Conservation (phyloP, 2,797 vertebrate genomes). For the Amniataba percoides region DNA sequence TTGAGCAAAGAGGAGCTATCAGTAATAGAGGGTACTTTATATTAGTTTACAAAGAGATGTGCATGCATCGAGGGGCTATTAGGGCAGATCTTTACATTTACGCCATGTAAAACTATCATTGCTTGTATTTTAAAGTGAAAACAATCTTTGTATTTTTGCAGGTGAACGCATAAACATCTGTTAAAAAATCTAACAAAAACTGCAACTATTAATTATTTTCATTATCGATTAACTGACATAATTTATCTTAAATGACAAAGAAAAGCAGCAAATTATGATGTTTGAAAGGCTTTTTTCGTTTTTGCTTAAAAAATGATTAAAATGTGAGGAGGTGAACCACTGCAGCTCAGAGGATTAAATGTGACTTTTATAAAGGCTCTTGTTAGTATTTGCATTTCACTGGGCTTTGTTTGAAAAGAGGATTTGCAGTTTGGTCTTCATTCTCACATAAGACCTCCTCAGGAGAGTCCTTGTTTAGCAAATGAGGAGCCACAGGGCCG, state of each 20-base stretch:
- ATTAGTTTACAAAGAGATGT: not conserved
- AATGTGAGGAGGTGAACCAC: not conserved
- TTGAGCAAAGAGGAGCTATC: not conserved
- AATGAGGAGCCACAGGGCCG: constrained; percentile 42
- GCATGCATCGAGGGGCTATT: not conserved
- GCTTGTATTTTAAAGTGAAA: not conserved
- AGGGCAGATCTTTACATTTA: not conserved
- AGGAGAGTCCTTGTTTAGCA: constrained; percentile 56
- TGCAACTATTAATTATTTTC: not conserved
- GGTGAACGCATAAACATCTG: not conserved
- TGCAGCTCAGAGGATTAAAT: constrained; percentile 1
- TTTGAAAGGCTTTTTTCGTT: not conserved
- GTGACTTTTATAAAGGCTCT: constrained; percentile 40
- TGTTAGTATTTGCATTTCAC: constrained; percentile 70
- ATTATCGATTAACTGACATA: not conserved
- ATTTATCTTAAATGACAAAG: not conserved
- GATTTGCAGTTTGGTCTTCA: constrained; percentile 35
- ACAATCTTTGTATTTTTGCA: no score
- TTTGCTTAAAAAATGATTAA: not conserved
- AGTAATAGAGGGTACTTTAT: not conserved
- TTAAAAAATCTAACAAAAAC: no score
- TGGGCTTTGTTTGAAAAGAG: constrained; percentile 62
- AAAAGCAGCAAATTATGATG: not conserved
- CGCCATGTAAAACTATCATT: not conserved
- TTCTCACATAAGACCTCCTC: constrained; percentile 49